phyloP scores from a whole-genome alignment of 1,140 invertebrate species.

The Lucilia sericata region DNA sequence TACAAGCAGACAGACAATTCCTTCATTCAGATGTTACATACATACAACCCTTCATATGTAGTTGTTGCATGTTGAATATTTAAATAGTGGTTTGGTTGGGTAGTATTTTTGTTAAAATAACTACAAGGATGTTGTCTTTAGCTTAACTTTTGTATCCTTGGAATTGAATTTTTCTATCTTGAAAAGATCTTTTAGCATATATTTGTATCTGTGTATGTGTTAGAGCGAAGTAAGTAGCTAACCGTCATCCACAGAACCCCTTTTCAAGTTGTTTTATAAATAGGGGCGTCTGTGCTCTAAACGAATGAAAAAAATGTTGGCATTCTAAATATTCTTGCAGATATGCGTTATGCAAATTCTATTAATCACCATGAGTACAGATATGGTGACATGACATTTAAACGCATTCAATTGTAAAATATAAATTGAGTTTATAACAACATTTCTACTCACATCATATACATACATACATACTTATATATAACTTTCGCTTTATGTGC shows the following conservation, averaged over 20 bases:
- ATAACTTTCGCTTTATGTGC: background rate
- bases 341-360: conserved; percentile 7
- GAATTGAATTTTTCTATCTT: background rate
- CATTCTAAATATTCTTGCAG: conserved; percentile 12
- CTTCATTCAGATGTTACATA: no score
- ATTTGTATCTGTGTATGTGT: background rate
- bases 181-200: background rate
- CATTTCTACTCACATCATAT: background rate
- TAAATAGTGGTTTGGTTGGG: no score
- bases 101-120: no score
- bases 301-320: conserved; percentile 1
- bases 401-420: conserved; percentile 24
- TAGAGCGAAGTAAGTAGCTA: no score
- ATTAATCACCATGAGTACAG: conserved; percentile 20
- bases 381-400: conserved; percentile 24
- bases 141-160: background rate
- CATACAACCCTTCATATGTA: no score
- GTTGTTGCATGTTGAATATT: no score
- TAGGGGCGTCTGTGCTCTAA: background rate
- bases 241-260: no score
- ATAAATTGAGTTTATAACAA: conserved; percentile 18
- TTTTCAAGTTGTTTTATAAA: background rate
- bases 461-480: background rate
- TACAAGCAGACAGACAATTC: no score
- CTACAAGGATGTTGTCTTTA: background rate